phyloP scores from a whole-genome alignment of 2,888 invertebrate genomes.

The Eristalis pertinax region DNA sequence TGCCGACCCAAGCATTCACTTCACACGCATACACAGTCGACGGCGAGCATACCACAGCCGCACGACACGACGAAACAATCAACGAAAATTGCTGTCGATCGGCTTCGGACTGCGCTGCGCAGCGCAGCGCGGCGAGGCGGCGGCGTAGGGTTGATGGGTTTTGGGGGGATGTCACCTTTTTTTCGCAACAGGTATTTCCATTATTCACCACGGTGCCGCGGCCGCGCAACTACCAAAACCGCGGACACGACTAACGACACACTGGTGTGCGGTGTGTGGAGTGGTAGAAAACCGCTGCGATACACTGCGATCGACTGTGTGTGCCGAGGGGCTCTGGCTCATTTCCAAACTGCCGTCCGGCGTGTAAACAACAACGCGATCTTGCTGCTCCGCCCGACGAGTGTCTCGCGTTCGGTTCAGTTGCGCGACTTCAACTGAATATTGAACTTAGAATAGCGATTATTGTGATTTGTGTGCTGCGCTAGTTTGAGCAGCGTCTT shows the following conservation, averaged over 20 bases:
- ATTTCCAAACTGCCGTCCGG: constrained; percentile 61
- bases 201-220: constrained; percentile 38
- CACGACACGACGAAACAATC: constrained; percentile 33
- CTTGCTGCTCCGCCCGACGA: constrained; percentile 13
- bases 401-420: constrained; percentile 38
- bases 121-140: no score
- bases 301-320: constrained; percentile 11
- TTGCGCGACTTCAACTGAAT: constrained; percentile 42
- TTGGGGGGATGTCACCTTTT: constrained; percentile 39
- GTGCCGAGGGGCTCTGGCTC: constrained; percentile 22
- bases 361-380: constrained; percentile 60
- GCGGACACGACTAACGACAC: constrained; percentile 12
- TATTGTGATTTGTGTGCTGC: not conserved
- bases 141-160: not conserved
- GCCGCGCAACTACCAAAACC: constrained; percentile 46
- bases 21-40: not conserved
- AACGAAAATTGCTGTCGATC: constrained; percentile 27
- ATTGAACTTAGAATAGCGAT: constrained; percentile 5
- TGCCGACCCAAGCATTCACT: constrained; percentile 21
- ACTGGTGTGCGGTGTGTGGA: constrained; percentile 2
- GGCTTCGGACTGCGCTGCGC: not conserved
- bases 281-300: constrained; percentile 33
- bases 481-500: not conserved
- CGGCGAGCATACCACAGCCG: not conserved
- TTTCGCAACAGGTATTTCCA: constrained; percentile 55